A percentile compares a stretch with the other conserved stretches of the same genome.
Evolutionary conservation across 2,797 vertebrate genomes (phyloP).

Genomic region (Pantherophis alleghaniensis): DNA sequence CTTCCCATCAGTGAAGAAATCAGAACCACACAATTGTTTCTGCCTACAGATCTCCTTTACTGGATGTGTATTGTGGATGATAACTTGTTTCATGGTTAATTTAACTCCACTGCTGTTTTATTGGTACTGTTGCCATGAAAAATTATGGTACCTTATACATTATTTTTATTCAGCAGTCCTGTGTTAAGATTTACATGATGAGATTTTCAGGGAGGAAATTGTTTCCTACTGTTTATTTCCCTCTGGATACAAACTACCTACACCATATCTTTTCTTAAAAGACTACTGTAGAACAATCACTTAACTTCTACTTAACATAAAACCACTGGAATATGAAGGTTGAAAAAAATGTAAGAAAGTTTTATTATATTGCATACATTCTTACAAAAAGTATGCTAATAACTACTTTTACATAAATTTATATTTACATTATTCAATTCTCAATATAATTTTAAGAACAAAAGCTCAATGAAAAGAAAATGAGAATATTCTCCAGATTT

Average conservation of each 20-base stretch:
- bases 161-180: background rate
- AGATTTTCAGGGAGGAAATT: background rate
- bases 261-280: background rate
- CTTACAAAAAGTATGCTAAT: constrained; percentile 43
- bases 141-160: background rate
- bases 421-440: constrained; percentile 31
- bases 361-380: constrained; percentile 34
- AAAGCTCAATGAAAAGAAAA: constrained; percentile 31
- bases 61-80: background rate
- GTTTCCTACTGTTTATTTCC: background rate
- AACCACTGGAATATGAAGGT: constrained; percentile 4
- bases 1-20: background rate
- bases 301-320: background rate
- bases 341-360: constrained; percentile 21
- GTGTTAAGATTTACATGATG: background rate
- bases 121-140: background rate
- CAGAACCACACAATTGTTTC: background rate
- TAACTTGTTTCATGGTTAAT: background rate
- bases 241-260: background rate
- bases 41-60: background rate
- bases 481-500: constrained; percentile 4
- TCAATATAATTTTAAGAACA: background rate
- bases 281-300: background rate
- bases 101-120: background rate
- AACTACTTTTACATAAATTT: constrained; percentile 34